Base-by-base conservation (phyloP, 2,113 vertebrate genomes). In the Ailurus styani region DNA sequence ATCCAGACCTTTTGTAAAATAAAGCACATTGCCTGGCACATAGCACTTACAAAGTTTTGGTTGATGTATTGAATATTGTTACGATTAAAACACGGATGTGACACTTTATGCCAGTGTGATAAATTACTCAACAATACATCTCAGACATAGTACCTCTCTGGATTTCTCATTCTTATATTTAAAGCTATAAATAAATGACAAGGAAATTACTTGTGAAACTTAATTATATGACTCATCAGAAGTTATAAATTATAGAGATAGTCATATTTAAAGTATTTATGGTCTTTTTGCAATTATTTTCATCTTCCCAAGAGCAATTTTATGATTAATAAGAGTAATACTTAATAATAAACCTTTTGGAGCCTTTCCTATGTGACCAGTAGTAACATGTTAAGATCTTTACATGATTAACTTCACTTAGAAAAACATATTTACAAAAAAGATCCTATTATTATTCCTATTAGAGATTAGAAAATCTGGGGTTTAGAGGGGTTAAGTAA, bases 1-100 rank as follows among this genome's bases (percentile, higher is more conserved):
- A 98, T 97, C 91, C 23, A 97, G 95, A 94, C 0, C 37, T 96
- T 98, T 98, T 93, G 47, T 90, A 87, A 95, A 91, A 79, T 72
- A 79, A 95, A 95, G 66, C 25, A 34, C 29, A 54, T 79, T 90
- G 34, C 62, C 70, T 68, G 31, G 60, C n/a, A 64, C 14, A 37
- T 2, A 13, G 21, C 29, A 82, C 18, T 97, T 75, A 90, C 5
- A 75, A 87, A 78, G 4, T 88, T 91, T 91, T 82, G 64, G 25
- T 42, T 73, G n/a, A 81, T 79, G 72, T 62, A 66, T 55, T 52
- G 54, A 78, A 27, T 57, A 21, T 68, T 57, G 34, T 54, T 92
- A 55, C 86, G 90, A 37, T 86, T 60, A 92, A 82, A 82, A 75
- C 42, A 85, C 9, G 7, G 7, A 23, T 62, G 20, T 86, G 50